Base-by-base conservation (phyloP, 1,140 invertebrate species). In the Drosophila busckii region DNA sequence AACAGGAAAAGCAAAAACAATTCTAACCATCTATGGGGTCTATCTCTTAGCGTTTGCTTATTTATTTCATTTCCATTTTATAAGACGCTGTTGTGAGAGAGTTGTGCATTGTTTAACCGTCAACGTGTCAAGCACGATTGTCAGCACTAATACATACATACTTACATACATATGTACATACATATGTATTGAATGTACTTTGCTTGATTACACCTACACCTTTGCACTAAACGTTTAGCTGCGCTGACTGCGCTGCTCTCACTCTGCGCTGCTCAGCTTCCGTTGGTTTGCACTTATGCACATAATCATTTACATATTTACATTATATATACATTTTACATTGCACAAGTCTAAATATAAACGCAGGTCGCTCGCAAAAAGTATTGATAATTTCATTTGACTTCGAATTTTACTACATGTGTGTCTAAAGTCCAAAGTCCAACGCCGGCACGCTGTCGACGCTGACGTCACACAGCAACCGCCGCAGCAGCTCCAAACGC, bases 11-110 rank as follows among this genome's bases (percentile, higher is more conserved):
- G 38, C 52, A 52, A 41, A 19, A 58, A 20, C 17, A 61, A 71
- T 68, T 71, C 68, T 68, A 63, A 50, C 71, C 63, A 78, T 80
- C 52, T 78, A 64, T 68, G 49, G 71, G 48, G 25, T n/a, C n/a
- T n/a, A 26, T 38, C 32, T 40, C 16, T 60, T 20, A 32, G 3
- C 15, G 22, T 37, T 13, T 37, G 9, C 70, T 60, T 68, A 50
- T 53, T 65, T 42, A 46, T 58, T 48, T 71, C 16, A 41, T 71
- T 66, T 49, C 46, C 32, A 49, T 48, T 55, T 48, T 53, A 65
- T 62, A 63, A 45, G 45, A 29, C 34, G 34, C 6, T 44, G 19
- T 4, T 20, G 17, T 16, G 38, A 35, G 45, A 65, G 58, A 64
- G 35, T 41, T 53, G 15, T 35, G 8, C 45, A 70, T 28, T 44